Conservation (phyloP, 2,797 vertebrate genomes). For the Centropyge bicolor region DNA sequence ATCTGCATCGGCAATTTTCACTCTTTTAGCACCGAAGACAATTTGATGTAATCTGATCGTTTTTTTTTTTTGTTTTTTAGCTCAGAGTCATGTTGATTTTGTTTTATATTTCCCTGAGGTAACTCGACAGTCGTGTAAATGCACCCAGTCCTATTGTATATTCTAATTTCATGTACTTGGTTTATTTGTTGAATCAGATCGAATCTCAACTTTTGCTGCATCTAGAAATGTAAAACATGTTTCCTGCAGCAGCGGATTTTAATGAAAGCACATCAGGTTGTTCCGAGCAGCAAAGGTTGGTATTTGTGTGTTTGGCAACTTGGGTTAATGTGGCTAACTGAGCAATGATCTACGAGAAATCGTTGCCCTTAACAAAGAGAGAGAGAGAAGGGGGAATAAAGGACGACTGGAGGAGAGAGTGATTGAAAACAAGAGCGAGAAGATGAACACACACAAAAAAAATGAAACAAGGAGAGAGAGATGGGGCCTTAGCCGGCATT, state of each 20-base stretch:
- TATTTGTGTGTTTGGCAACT: not conserved
- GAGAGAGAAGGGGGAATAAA: slow-evolving; percentile 4
- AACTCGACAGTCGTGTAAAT: not conserved
- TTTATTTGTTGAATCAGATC: not conserved
- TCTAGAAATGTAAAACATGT: not conserved
- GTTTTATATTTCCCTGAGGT: not conserved
- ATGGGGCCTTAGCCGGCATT: slow-evolving; percentile 63
- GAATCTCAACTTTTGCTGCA: not conserved
- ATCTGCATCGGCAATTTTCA: slow-evolving; percentile 9
- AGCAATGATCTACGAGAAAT: not conserved
- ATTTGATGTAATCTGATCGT: not conserved
- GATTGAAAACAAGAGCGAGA: slow-evolving; percentile 20
- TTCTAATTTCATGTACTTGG: not conserved
- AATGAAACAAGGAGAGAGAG: slow-evolving; percentile 32
- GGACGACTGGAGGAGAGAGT: slow-evolving; percentile 39
- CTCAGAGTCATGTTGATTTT: not conserved
- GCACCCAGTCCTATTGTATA: no score
- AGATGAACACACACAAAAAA: slow-evolving; percentile 37
- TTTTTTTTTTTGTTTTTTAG: not conserved
- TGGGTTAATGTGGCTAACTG: no score
- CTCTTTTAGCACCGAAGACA: not conserved
- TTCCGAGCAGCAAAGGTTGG: not conserved
- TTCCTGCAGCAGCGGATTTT: not conserved
- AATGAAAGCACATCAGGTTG: not conserved
- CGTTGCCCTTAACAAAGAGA: not conserved